These are phyloP conservation scores for Chelonus insularis DNA, from an alignment of 1,140 invertebrate genomes.

Conservation along the genomic window DNA sequence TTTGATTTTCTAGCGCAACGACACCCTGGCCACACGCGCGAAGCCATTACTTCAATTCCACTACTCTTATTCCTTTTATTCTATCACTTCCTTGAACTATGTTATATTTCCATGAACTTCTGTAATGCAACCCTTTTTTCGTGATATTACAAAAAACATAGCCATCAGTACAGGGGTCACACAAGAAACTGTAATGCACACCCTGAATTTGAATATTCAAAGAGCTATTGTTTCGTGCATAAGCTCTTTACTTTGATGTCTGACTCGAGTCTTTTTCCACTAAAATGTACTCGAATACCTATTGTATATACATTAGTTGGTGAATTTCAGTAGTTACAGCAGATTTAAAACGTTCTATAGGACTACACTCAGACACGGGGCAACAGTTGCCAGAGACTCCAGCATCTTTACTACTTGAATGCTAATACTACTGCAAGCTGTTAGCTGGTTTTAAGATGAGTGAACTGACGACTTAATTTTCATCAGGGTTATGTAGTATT, in stretches of 20 bases:
- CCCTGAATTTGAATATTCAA: constrained; percentile 10
- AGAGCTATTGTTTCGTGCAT: not conserved
- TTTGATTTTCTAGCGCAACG: constrained; percentile 1
- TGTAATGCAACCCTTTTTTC: not conserved
- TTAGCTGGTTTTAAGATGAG: not conserved
- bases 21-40: not conserved
- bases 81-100: not conserved
- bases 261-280: not conserved
- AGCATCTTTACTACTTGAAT: constrained; percentile 28
- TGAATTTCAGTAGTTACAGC: no score
- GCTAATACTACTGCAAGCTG: constrained; percentile 12
- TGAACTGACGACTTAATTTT: not conserved
- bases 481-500: not conserved
- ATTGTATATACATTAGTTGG: no score
- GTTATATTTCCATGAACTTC: not conserved
- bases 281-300: constrained; percentile 29
- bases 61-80: not conserved
- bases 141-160: not conserved
- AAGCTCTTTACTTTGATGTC: constrained; percentile 12
- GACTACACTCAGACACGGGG: not conserved
- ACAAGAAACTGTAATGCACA: not conserved
- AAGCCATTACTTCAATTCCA: constrained; percentile 17
- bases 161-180: no score
- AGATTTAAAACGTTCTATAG: no score
- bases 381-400: constrained; percentile 21